Conservation (phyloP, 2,888 invertebrate species). For the Watsonalla binaria region DNA sequence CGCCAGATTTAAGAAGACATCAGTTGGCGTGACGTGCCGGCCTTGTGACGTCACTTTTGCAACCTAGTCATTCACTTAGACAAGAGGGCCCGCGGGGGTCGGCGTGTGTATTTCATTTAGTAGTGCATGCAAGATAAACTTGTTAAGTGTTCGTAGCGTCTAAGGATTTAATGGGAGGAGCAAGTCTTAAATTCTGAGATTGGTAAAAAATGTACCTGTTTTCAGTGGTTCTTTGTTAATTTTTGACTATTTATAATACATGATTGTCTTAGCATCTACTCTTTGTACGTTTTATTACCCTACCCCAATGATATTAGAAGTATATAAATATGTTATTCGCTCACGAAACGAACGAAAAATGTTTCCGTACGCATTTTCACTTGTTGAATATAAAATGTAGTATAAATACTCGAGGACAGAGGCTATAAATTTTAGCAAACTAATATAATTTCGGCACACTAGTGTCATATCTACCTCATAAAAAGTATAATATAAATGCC, state of each 20-base stretch:
- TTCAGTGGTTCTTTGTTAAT: slow-evolving; percentile 77
- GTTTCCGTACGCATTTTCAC: too few relatives aligned
- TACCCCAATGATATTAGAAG: not conserved
- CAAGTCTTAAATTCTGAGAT: slow-evolving; percentile 72
- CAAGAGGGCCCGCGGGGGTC: slow-evolving; percentile 47
- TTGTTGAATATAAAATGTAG: too few relatives aligned
- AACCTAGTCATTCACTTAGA: slow-evolving; percentile 77
- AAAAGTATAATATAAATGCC: not conserved
- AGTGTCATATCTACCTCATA: too few relatives aligned
- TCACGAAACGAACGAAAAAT: too few relatives aligned
- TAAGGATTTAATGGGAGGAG: slow-evolving; percentile 70
- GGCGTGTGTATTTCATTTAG: slow-evolving; percentile 60
- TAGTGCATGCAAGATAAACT: slow-evolving; percentile 74
- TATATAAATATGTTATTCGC: too few relatives aligned
- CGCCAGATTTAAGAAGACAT: slow-evolving; percentile 24
- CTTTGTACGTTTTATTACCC: slow-evolving; percentile 41
- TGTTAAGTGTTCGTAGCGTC: slow-evolving; percentile 76
- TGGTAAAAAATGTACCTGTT: slow-evolving; percentile 76
- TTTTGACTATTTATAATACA: slow-evolving; percentile 79
- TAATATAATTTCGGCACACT: too few relatives aligned
- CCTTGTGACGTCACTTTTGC: slow-evolving; percentile 56
- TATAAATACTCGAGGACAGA: too few relatives aligned
- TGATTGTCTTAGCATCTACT: slow-evolving; percentile 75
- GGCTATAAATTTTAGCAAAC: too few relatives aligned
- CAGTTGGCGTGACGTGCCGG: slow-evolving; percentile 36